A percentile compares a stretch with the other conserved stretches of the same genome.
Evolutionary conservation across 1,140 invertebrate genomes (phyloP).

Genomic region (Reticulitermes speratus): DNA sequence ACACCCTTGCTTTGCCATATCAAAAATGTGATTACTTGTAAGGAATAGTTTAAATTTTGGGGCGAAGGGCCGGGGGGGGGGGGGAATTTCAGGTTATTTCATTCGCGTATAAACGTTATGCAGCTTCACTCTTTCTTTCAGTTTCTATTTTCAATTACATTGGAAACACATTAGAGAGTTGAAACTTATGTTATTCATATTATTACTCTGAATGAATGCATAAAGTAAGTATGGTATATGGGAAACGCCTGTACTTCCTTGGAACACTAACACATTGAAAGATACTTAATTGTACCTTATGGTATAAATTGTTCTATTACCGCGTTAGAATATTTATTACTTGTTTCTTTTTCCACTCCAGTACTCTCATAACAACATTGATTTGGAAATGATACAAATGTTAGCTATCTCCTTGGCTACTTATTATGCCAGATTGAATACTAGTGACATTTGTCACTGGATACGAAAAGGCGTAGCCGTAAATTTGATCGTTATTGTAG

Average conservation of each 20-base stretch:
- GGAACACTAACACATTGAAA: neutral
- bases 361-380: neutral
- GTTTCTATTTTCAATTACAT: neutral
- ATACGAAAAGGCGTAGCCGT: neutral
- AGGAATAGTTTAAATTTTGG: neutral
- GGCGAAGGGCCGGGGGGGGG: neutral
- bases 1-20: neutral
- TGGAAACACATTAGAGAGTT: neutral
- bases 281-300: neutral
- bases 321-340: neutral
- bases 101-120: neutral
- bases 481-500: too few relatives aligned
- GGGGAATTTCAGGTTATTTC: neutral
- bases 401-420: neutral
- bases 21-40: slow-evolving; percentile 6
- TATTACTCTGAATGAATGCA: neutral
- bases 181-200: neutral
- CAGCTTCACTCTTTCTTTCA: neutral
- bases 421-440: neutral
- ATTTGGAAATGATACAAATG: neutral
- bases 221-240: neutral
- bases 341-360: neutral
- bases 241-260: neutral
- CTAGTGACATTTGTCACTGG: neutral
- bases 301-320: neutral